Percentiles rank a stretch among this genome's conserved stretches.
Evolutionary conservation across 1,140 invertebrate species (phyloP).

Genomic region (Chymomyza costata): DNA sequence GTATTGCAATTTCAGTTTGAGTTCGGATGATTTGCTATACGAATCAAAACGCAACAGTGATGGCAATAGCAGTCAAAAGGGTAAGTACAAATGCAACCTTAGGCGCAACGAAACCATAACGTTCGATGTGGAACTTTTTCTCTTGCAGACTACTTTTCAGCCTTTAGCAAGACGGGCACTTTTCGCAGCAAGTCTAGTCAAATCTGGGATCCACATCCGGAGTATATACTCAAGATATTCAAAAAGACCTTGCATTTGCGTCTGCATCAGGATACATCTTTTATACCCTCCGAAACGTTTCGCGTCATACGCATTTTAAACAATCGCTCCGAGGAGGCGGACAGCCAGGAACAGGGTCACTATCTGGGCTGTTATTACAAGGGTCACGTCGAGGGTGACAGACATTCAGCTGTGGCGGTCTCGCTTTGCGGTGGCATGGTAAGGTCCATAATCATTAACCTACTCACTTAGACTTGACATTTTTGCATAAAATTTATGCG

Average conservation of each 20-base stretch:
- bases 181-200: constrained; percentile 79
- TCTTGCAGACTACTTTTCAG: constrained; percentile 47
- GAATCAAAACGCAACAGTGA: constrained; percentile 64
- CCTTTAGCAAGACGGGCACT: constrained; percentile 77
- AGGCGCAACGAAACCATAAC: not conserved
- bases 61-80: constrained; percentile 47
- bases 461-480: not conserved
- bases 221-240: constrained; percentile 82
- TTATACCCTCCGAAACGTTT: constrained; percentile 77
- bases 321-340: constrained; percentile 75
- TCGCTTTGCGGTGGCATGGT: constrained; percentile 87
- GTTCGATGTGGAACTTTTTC: not conserved
- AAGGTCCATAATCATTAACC: constrained; percentile 37
- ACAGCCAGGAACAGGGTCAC: constrained; percentile 73
- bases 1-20: constrained; percentile 60
- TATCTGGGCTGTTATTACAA: constrained; percentile 82
- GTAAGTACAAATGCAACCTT: constrained; percentile 31
- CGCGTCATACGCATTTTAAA: constrained; percentile 79
- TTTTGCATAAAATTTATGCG: constrained; percentile 46
- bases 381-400: constrained; percentile 81
- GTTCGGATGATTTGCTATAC: constrained; percentile 67
- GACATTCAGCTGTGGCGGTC: constrained; percentile 80
- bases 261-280: constrained; percentile 78
- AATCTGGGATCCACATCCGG: constrained; percentile 85
- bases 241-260: constrained; percentile 78